Evolutionary conservation across 2,888 invertebrate genomes (phyloP), one percentile per base, ranked within the genome.

Genomic region (Xanthostigma xanthostigma): DNA sequence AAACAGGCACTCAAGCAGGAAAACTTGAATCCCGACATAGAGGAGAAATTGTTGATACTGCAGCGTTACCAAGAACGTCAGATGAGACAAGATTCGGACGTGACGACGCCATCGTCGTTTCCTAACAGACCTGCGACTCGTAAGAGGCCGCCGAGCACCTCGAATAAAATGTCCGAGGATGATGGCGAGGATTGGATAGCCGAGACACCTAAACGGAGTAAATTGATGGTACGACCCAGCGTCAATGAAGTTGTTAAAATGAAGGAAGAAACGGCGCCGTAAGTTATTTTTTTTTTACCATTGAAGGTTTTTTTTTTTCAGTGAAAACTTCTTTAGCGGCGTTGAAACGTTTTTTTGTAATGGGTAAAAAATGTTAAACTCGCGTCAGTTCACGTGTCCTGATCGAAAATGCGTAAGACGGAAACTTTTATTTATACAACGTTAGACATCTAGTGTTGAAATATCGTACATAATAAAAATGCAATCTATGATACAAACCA

Each of bases 1-100:
- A 84, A 87, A 66, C 90, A 87, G 65, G 92, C 91, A n/a, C 69
- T 94, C 51, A 87, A 87, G 66, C 88, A 89, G 67, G 90, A 91
- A 60, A 91, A 90, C 64, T 73, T 92, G 27, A 87, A 89, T 64
- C 92, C 92, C 1, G 92, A 92, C 67, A 88, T 93, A 54, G 91
- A 92, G 64, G 91, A 93, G 60, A 94, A 93, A 63, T 68, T 94
- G 44, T 71, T 92, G 40, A 89, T 89, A 58, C 73, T 92, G 58
- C 92, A 92, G 66, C 76, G 85, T 45, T 89, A 86, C 60, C 88
- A 88, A 60, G 88, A 88, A 63, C 79, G 81, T 56, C 78, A 81
- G 55, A 82, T 83, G 81, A 81, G 80, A 58, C 75, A 75, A 9
- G 74, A 76, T 54, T 59, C 62, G n/a, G 58, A 58, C 36, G 58